Base-by-base conservation (phyloP, 2,113 vertebrate genomes). In the Theristicus caerulescens region DNA sequence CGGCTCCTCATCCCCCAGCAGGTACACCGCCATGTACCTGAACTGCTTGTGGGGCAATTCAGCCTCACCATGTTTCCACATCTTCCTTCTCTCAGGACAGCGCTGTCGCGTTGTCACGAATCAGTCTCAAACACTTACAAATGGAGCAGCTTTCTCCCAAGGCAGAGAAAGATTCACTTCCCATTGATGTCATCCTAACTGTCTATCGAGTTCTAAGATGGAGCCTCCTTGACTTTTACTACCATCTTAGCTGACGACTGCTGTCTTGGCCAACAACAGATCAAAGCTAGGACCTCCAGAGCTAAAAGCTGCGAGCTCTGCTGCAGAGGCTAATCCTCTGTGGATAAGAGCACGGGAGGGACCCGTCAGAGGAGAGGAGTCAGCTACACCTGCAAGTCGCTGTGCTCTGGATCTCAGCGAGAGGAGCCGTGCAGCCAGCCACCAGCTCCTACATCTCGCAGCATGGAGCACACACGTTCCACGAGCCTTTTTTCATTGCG, bases 81-180 rank as follows among this genome's bases (percentile, higher is more conserved):
- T 3, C 46, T 29, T 15, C 66, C 65, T 59, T 19, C 36, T 13
- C 79, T 2, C 0, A 0, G 73, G 74, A 26, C 58, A 61, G 27
- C 0, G 0, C 40, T 27, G 55, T 13, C 29, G 49, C 1, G 0
- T 6, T 51, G 17, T 6, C 82, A 71, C 2, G 0, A 31, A 34
- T 34, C 36, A 32, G 34, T 2, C 84, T 31, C 58, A 25, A 69
- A 26, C 31, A 3, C 65, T 24, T 3, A 0, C 0, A 61, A 14
- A 38, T 1, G 40, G 47, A 94, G 78, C 84, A 34, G 73, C 57
- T 64, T 49, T 55, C 70, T 66, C 74, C 20, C 21, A 27, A 27
- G 8, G 31, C 0, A 4, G 9, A 27, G 61, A 46, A 49, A 67
- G n/a, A 55, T 66, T 58, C 78, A 7, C 62, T 49, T 49, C 84